Percentiles rank a stretch among this genome's conserved stretches.
Conservation (phyloP, 2,888 invertebrate species). For the Tenthredo scrophulariae region DNA sequence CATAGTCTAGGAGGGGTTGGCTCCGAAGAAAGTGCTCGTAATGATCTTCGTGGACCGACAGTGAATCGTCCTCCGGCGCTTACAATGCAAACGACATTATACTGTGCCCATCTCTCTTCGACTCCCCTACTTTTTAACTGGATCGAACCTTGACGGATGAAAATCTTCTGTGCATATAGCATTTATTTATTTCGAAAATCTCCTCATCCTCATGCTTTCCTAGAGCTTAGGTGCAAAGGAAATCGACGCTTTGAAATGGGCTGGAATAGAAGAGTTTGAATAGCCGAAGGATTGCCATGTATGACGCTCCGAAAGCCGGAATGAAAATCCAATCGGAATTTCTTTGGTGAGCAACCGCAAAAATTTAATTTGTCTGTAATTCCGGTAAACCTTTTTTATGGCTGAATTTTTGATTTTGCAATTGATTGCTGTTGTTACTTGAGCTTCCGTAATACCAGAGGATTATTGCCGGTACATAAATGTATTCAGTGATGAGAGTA, state of each 20-base stretch:
- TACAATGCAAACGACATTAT: slow-evolving; percentile 32
- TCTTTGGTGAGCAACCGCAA: not conserved
- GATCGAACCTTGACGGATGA: not conserved
- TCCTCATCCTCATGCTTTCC: not conserved
- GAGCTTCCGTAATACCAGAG: not conserved
- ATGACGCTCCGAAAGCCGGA: not conserved
- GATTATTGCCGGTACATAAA: not conserved
- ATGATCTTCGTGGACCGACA: slow-evolving; percentile 28
- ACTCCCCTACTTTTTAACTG: not conserved
- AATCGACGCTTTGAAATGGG: not conserved
- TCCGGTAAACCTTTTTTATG: not conserved
- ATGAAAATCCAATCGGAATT: not conserved
- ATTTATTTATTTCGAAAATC: not conserved
- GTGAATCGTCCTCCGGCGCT: slow-evolving; percentile 23
- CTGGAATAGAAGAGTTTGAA: not conserved
- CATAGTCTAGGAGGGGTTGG: slow-evolving; percentile 50
- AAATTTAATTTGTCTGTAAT: not conserved
- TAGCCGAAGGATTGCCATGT: not conserved
- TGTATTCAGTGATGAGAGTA: not conserved
- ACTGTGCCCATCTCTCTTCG: slow-evolving; percentile 2
- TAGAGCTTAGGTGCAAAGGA: not conserved
- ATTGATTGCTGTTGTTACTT: not conserved
- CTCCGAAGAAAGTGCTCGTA: slow-evolving; percentile 40
- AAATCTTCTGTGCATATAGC: not conserved
- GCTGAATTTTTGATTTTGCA: not conserved